Conservation (phyloP, 2,113 vertebrate species). For the Bagarius yarrelli region DNA sequence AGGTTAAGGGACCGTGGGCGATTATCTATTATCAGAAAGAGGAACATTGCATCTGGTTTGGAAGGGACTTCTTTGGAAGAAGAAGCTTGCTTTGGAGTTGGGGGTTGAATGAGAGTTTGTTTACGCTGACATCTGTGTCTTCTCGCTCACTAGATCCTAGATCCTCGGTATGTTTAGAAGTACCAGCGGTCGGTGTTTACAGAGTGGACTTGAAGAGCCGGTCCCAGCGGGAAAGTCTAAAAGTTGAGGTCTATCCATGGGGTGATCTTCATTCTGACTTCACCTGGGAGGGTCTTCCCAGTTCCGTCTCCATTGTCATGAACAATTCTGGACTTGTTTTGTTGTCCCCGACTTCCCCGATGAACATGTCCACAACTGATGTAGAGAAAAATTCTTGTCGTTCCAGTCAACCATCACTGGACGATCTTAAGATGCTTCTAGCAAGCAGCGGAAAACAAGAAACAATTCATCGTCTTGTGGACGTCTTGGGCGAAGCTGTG, state of each 20-base stretch:
- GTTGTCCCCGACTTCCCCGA: constrained; percentile 70
- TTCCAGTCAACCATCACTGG: constrained; percentile 31
- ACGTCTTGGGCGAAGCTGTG: constrained; percentile 78
- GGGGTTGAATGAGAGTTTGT: constrained; percentile 32
- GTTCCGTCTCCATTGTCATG: constrained; percentile 56
- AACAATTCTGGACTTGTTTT: constrained; percentile 68
- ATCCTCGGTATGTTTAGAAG: constrained; percentile 76
- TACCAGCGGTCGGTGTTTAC: constrained; percentile 86
- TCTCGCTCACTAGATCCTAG: constrained; percentile 26
- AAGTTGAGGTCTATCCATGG: constrained; percentile 82
- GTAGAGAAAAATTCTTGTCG: neutral
- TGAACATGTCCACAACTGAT: constrained; percentile 71
- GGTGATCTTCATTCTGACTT: constrained; percentile 45
- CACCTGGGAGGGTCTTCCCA: constrained; percentile 62
- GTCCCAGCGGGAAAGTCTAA: constrained; percentile 56
- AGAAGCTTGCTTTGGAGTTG: constrained; percentile 90
- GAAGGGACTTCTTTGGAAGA: constrained; percentile 91
- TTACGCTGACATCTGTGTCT: constrained; percentile 81
- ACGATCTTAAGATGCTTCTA: constrained; percentile 72
- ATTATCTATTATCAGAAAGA: constrained; percentile 87
- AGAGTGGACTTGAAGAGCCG: constrained; percentile 76
- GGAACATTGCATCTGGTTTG: constrained; percentile 86
- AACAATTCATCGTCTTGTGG: constrained; percentile 69
- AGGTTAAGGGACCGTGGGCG: constrained; percentile 84
- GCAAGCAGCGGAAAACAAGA: constrained; percentile 55